Evolutionary conservation across 2,888 invertebrate genomes (phyloP), one percentile per base, ranked within the genome.

Genomic region (Drosophila pseudotalamancana): DNA sequence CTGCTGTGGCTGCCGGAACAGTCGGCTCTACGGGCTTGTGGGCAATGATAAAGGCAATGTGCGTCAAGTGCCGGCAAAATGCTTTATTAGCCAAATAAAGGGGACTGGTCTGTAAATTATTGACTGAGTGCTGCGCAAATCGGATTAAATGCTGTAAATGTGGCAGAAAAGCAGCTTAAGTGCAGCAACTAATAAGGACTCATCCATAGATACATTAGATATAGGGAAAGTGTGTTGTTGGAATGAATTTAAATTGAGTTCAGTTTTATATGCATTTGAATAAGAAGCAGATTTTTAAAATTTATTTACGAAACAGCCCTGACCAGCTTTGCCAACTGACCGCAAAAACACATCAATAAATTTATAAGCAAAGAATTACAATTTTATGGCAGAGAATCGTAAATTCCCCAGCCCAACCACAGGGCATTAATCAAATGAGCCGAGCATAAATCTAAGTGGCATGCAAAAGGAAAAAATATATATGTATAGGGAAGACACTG

Each of bases 381-480:
- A 55, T 69, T 69, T 65, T 57, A 45, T 63, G 45, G 57, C 32
- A 59, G 65, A 57, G 55, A 54, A 62, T 66, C 55, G 69, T 65
- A 65, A 65, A 81, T 77, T 59, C 39, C 39, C 31, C 51, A 55
- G 42, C 31, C 46, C 63, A 49, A 31, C 42, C 68, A 48, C 56
- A 55, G 19, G 34, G 57, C 81, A 87, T 81, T 87, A 71, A 84
- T 81, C 87, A 81, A 81, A 66, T 73, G 82, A 65, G 54, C 57
- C 54, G 43, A 68, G 63, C 68, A 87, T 87, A 84, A 84, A 84
- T 87, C 62, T 34, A 50, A 70, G 48, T 53, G 69, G 53, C 37
- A 66, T 25, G 29, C 43, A 57, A 71, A 53, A 18, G 18, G 25
- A 59, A 51, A 48, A 43, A 59, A 53, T 19, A 42, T 31, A 18